Percentiles rank a stretch among this genome's conserved stretches.
phyloP scores from a whole-genome alignment of 2,113 vertebrate species.

The Muntiacus reevesi region DNA sequence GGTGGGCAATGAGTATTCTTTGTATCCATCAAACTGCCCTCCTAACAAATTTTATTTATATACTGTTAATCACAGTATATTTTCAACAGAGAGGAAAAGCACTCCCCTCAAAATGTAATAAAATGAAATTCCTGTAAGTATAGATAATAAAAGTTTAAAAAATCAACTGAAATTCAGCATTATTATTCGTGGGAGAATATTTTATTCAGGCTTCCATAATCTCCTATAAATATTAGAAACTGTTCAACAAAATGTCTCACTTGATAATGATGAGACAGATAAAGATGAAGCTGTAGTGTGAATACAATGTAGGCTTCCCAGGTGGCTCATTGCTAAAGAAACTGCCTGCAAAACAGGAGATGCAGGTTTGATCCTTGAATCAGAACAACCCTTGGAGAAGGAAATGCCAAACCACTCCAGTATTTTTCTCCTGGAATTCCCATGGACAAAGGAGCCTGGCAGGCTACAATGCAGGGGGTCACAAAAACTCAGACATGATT shows the following conservation, averaged over 20 bases:
- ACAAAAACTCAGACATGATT: fast-evolving
- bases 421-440: background rate
- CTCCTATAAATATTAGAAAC: background rate
- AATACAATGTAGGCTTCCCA: background rate
- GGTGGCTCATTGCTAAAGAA: background rate
- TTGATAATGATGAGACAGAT: background rate
- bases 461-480: background rate
- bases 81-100: background rate
- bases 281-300: background rate
- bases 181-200: background rate
- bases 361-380: background rate
- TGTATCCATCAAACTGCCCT: background rate
- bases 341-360: background rate
- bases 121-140: background rate
- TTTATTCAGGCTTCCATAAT: background rate
- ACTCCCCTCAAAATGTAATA: background rate
- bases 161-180: background rate
- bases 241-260: background rate
- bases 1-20: background rate
- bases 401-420: background rate
- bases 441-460: background rate
- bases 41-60: background rate
- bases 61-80: background rate
- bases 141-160: background rate
- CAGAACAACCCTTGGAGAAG: background rate